Evolutionary conservation across 2,113 vertebrate genomes (phyloP), one percentile per base, ranked within the genome.

Genomic region (Cyprinodon brontotheroides): DNA sequence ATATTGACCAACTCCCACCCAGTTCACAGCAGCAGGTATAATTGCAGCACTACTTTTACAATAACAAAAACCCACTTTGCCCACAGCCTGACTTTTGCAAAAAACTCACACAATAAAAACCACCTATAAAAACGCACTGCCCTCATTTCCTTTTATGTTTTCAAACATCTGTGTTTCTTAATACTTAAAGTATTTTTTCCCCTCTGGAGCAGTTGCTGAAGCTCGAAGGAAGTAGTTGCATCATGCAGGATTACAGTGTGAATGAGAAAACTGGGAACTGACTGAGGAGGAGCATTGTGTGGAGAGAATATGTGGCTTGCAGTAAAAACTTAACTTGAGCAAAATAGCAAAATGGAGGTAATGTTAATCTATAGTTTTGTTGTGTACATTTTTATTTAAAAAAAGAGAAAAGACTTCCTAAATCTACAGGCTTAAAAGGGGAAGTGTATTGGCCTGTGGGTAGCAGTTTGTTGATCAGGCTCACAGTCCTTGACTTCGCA

Each of bases 191-290:
- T 22, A 20, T 37, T 8, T 73, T 70, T 4, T 65, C 20, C 29
- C 29, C 29, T 29, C 29, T 29, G 29, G 29, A 29, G 29, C 29
- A 29, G 29, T 29, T 29, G 29, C 29, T 47, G 17, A 13, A 63
- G 15, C 4, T 29, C 22, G 59, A 59, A n/a, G 17, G 22, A 69
- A 13, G 50, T 39, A 39, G 40, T 0, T 14, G 47, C 40, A 70
- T 72, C 57, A 65, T 60, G 38, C 12, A 22, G 67, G 61, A 79
- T 77, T 59, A 74, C 59, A 81, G 40, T 9, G 20, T 70, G 50
- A 64, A 77, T 4, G 22, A 61, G 57, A 61, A 68, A 66, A 88
- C 37, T 68, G 70, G 67, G 76, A 72, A 72, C 38, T 41, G 7
- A 50, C 4, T 17, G 17, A 6, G 15, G 6, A 57, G 6, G 6